Base-by-base conservation (phyloP, 2,888 invertebrate species). In the Sarcophaga subvicina region DNA sequence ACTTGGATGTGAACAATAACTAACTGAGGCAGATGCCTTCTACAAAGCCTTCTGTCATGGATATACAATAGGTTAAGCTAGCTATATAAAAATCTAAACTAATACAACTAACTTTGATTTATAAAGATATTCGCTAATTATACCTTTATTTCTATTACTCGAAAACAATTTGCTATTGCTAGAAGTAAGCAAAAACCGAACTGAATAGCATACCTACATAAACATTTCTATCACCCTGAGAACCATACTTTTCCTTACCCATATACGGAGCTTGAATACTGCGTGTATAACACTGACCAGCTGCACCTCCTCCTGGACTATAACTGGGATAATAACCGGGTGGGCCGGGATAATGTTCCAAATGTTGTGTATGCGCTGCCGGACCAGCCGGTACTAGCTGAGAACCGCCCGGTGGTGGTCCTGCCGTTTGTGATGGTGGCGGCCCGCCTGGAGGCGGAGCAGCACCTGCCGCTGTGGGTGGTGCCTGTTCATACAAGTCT, bases 261-360 rank as follows among this genome's bases (percentile, higher is more conserved):
- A 93, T 93, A 91, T 93, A 93, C 90, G 93, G 93, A 89, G 91
- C 91, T 89, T 93, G 93, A 83, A 93, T 91, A 86, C 92, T 93
- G 88, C 97, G 95, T 88, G 95, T 94, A 90, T 95, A 95, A 91
- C 95, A 95, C 88, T 94, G 94, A 60, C 91, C 91, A 67, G 90
- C 89, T 86, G 90, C 90, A 77, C 89, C 89, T 60, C 94, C 94
- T 67, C 92, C 93, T 25, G 94, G 93, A 90, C 92, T 91, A 89
- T 95, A 95, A 47, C 94, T 94, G 64, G 94, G 94, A 93, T 95
- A 95, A 90, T 95, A 95, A 80, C 91, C 91, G 45, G 94, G 94
- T 88, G 95, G 94, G 85, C 95, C 94, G 17, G 95, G 94, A 90
- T 95, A 94, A 88, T 94, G 94, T 77, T 94, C 94, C 83, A 94